A percentile compares a stretch with the other conserved stretches of the same genome.
Conservation (phyloP, 64 coral and sea anemone genomes). For the Montipora capricornis region DNA sequence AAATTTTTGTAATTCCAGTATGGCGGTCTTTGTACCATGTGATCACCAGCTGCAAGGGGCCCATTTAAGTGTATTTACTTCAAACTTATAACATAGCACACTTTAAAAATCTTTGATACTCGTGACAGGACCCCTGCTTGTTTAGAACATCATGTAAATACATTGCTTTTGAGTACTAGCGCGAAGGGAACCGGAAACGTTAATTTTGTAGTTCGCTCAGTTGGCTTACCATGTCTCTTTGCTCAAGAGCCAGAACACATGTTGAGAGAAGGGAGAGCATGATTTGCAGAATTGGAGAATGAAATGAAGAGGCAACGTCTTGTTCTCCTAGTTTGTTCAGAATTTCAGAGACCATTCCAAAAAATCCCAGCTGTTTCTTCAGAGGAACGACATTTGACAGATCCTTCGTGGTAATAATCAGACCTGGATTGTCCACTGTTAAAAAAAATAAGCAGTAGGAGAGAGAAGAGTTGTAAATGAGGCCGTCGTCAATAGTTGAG, state of each 20-base stretch:
- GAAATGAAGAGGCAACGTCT: constrained; percentile 37
- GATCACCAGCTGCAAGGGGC: no score
- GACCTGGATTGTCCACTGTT: constrained; percentile 10
- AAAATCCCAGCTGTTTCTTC: constrained; percentile 87
- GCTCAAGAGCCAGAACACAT: constrained; percentile 79
- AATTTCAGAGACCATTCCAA: constrained; percentile 85
- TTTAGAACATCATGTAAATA: no score
- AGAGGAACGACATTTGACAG: constrained; percentile 82
- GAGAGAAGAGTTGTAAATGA: neutral
- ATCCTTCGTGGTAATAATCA: constrained; percentile 45
- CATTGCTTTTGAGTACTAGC: no score
- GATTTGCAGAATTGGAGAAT: constrained; percentile 83
- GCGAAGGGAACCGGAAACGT: no score
- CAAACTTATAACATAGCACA: no score
- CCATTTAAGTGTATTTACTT: no score
- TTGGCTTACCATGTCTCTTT: constrained; percentile 71
- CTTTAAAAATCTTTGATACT: no score
- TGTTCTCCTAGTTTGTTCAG: constrained; percentile 67
- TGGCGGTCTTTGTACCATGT: no score
- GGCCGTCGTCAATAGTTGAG: no score
- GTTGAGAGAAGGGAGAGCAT: constrained; percentile 73
- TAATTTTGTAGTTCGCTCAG: no score
- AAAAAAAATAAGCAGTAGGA: neutral
- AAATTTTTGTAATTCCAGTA: no score
- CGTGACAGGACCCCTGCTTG: no score